Evolutionary conservation across 2,113 vertebrate species (phyloP), one percentile per base, ranked within the genome.

Genomic region (Ariopsis seemanni): DNA sequence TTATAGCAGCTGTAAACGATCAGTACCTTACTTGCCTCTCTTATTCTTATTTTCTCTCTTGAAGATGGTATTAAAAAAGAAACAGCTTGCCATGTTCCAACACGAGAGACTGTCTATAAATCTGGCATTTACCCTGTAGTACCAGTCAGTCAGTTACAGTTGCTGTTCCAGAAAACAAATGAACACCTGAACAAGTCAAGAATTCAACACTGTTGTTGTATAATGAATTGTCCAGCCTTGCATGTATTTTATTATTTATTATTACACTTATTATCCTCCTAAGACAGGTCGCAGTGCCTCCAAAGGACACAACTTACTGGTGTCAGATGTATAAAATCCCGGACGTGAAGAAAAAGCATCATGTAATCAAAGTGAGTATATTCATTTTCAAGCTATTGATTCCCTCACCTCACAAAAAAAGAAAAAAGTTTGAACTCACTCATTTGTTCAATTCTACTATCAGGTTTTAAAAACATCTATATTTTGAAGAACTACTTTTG

Each of bases 301-400:
- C 95, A 83, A 97, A 96, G 89, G 97, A 96, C 89, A 97, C 97
- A 25, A 97, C 96, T 0, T 97, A 97, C 69, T 97, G 97, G 97
- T 97, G 97, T 88, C 95, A 97, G 92, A 97, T 97, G 94, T 97
- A 96, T 92, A 96, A 95, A 93, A 94, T 97, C 83, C 97, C 97
- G 15, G 7, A 91, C n/a, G 89, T 96, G 57, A 91, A 94, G 81
- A 95, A 93, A 91, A 97, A 97, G 62, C 96, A 96, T 90, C 97
- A 97, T 0, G 93, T 97, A 10, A 95, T 94, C 90, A 96, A 95
- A 95, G 97, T 97, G 93, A 91, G 96, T 92, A 71, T 22, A 25
- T 62, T 25, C 14, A 12, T 52, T 14, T 50, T 77, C 30, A 48
- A 8, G 1, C 11, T 63, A 2, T 6, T 7, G 27, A 71, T 15